Evolutionary conservation across 2,113 vertebrate species (phyloP), one percentile per base, ranked within the genome.

Genomic region (Sterrhoptilus dennistouni): DNA sequence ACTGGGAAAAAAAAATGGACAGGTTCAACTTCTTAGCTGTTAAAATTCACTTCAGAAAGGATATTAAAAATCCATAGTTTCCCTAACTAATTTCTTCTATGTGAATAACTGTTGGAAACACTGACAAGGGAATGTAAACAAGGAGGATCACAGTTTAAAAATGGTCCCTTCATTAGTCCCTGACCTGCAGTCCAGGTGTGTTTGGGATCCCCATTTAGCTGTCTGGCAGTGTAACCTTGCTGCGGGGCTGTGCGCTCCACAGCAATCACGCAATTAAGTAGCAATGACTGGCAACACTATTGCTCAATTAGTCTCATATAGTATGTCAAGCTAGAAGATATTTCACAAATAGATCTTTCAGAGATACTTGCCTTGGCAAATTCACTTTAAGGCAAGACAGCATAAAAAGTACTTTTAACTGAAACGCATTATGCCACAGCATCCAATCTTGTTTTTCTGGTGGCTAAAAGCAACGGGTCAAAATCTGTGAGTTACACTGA

Each of bases 221-320:
- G 2, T 2, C 61, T 66, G 50, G 33, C 38, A 15, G 16, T 8
- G 8, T 83, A 64, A 96, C 68, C 92, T 83, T 64, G 53, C 60
- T 27, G 70, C 13, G 0, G 85, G 72, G 49, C 80, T 93, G 44
- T 75, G 90, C 2, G 0, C 50, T 61, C 89, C 28, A 36, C 49
- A 49, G 57, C 72, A 54, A 56, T 89, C 85, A 60, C 76, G 54
- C 69, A 71, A 82, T 94, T 89, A 90, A 87, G 53, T 65, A 64
- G 69, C 69, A 71, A 93, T 82, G 92, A 89, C 89, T 87, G 72
- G 85, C 83, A 95, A 90, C 79, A 21, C 72, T 86, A 53, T 75
- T 90, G 76, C 86, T 96, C 83, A 95, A 92, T 93, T 95, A 93
- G 83, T 82, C 90, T 95, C 59, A 31, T 82, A 64, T 12, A 65